A percentile compares a stretch with the other conserved stretches of the same genome.
Conservation (phyloP, 2,797 vertebrate genomes). For the Tragopan temminckii region DNA sequence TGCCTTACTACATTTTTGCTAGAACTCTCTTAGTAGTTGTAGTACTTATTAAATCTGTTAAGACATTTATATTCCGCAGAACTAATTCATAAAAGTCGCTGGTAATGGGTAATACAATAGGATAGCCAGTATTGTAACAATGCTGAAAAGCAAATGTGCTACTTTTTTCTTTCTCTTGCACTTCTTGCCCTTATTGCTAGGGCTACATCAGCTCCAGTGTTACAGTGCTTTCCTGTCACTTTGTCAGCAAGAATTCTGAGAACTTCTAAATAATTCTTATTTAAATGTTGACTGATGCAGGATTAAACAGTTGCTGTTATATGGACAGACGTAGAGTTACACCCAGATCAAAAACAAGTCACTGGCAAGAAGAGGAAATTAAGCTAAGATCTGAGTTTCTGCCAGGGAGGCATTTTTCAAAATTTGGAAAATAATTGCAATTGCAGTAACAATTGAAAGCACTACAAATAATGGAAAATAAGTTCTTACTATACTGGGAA, state of each 20-base stretch:
- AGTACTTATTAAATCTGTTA: not conserved
- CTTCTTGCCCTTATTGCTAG: not conserved
- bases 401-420: not conserved
- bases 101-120: not conserved
- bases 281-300: not conserved
- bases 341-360: not conserved
- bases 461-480: not conserved
- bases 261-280: not conserved
- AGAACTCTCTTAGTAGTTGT: not conserved
- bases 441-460: not conserved
- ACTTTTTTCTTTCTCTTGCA: not conserved
- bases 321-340: not conserved
- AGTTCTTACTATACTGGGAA: not conserved
- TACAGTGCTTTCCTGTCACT: not conserved
- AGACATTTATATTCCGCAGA: constrained; percentile 9
- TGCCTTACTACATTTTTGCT: not conserved
- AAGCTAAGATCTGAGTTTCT: not conserved
- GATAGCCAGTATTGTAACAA: not conserved
- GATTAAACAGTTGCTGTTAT: not conserved
- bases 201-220: not conserved
- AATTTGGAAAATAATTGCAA: not conserved
- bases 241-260: not conserved
- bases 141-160: not conserved
- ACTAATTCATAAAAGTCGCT: not conserved
- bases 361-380: not conserved